A percentile compares a stretch with the other conserved stretches of the same genome.
Evolutionary conservation across 2,888 invertebrate genomes (phyloP).

Genomic region (Chromoteleia sp.): DNA sequence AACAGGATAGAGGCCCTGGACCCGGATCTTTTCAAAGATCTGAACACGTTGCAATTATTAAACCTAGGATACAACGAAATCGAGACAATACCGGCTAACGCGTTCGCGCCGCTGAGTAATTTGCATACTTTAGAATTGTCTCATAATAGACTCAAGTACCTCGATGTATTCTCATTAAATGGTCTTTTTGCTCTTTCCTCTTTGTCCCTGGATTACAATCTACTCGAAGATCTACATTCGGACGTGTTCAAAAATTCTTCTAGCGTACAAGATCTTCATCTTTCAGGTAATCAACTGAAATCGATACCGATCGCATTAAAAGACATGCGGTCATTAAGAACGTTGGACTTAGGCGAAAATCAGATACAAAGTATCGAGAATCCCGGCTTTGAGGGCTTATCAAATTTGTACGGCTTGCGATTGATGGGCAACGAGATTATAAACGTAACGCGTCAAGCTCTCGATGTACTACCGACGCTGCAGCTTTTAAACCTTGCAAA

Average conservation of each 20-base stretch:
- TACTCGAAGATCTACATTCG: constrained; percentile 92
- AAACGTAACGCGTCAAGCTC: constrained; percentile 92
- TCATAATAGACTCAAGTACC: constrained; percentile 92
- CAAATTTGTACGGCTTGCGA: constrained; percentile 93
- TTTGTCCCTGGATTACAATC: constrained; percentile 94
- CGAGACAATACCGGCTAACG: constrained; percentile 93
- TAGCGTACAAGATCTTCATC: constrained; percentile 94
- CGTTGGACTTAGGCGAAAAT: constrained; percentile 96
- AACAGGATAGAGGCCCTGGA: constrained; percentile 93
- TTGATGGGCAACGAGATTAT: constrained; percentile 95
- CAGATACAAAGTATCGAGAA: constrained; percentile 92
- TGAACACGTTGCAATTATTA: constrained; percentile 95
- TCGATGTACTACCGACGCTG: constrained; percentile 91
- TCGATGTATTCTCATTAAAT: constrained; percentile 94
- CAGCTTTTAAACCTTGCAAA: constrained; percentile 95
- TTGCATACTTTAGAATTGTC: constrained; percentile 94
- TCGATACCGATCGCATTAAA: constrained; percentile 92
- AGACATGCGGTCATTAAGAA: constrained; percentile 93
- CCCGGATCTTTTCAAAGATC: constrained; percentile 93
- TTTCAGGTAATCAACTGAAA: constrained; percentile 94
- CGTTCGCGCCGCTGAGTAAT: constrained; percentile 96
- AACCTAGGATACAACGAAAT: constrained; percentile 94
- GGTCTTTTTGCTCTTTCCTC: constrained; percentile 94
- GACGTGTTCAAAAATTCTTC: constrained; percentile 96
- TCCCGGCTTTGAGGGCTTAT: constrained; percentile 93